Evolutionary conservation across 2,888 invertebrate genomes (phyloP).

Genomic region (Reticulitermes lucifugus): DNA sequence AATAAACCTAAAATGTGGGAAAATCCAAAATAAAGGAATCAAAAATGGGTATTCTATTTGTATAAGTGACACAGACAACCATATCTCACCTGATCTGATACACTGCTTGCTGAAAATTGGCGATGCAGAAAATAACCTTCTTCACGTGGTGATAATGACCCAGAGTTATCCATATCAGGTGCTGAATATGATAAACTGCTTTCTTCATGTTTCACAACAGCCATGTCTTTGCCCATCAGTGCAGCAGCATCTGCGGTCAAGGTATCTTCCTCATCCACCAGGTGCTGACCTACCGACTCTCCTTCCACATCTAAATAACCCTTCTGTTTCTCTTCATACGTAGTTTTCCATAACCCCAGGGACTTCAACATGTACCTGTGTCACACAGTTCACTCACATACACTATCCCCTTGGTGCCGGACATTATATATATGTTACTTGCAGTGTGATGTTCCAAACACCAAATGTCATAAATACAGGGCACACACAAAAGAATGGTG

Average conservation of each 20-base stretch:
- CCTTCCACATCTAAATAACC: slow-evolving; percentile 44
- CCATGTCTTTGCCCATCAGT: background rate
- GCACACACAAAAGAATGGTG: too few species aligned
- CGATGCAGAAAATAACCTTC: background rate
- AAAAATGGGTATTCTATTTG: too few species aligned
- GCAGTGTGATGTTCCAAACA: too few species aligned
- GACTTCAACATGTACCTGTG: slow-evolving; percentile 91
- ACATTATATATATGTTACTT: too few species aligned
- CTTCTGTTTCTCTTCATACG: slow-evolving; percentile 55
- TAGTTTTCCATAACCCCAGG: slow-evolving; percentile 90
- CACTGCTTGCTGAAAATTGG: slow-evolving; percentile 6
- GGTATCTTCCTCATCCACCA: slow-evolving; percentile 13
- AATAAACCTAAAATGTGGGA: too few species aligned
- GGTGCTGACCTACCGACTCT: slow-evolving; percentile 13
- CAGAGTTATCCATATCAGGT: slow-evolving; percentile 2
- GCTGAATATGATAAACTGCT: slow-evolving; percentile 29
- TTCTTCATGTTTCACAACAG: slow-evolving; percentile 4
- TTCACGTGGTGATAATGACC: background rate
- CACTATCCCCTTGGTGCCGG: too few species aligned
- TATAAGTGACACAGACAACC: too few species aligned
- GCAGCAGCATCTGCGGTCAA: background rate
- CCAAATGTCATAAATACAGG: too few species aligned
- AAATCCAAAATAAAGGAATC: too few species aligned
- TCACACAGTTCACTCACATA: background rate
- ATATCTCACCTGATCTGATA: slow-evolving; percentile 28